These are phyloP conservation scores for Machimus atricapillus DNA, from an alignment of 2,888 invertebrate genomes.

Conservation along the genomic window DNA sequence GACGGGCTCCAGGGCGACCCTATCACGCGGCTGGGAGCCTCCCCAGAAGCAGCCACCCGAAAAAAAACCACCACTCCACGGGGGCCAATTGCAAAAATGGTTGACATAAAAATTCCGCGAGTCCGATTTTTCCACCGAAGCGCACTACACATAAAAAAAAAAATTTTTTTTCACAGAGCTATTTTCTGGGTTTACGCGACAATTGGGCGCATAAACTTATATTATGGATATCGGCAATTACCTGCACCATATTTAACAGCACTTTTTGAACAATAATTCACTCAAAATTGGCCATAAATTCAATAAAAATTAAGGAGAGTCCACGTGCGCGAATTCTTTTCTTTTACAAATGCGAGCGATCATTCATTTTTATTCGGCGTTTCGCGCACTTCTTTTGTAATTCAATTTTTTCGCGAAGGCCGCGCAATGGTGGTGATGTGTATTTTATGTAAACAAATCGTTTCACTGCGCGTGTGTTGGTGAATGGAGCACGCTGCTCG, in stretches of 20 bases:
- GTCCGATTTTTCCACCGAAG: constrained; percentile 30
- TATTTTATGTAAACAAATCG: constrained; percentile 29
- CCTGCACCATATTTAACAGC: constrained; percentile 47
- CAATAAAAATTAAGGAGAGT: constrained; percentile 42
- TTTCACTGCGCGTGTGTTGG: not conserved
- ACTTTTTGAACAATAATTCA: constrained; percentile 43
- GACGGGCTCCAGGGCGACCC: not conserved
- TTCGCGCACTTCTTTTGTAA: constrained; percentile 46
- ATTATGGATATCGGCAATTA: constrained; percentile 19
- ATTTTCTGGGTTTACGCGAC: constrained; percentile 38
- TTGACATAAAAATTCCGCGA: constrained; percentile 47
- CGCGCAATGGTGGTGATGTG: constrained; percentile 13
- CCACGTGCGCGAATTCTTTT: constrained; percentile 48
- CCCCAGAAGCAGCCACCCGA: not conserved
- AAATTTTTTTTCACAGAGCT: constrained; percentile 13
- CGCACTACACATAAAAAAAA: constrained; percentile 2
- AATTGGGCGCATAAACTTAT: constrained; percentile 22
- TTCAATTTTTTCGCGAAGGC: constrained; percentile 46
- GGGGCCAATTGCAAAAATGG: constrained; percentile 44
- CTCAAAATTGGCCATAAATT: constrained; percentile 47
- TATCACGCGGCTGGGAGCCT: not conserved
- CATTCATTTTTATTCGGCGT: constrained; percentile 48
- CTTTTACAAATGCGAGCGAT: constrained; percentile 44
- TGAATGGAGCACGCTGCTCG: constrained; percentile 22
- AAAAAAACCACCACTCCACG: not conserved